Percentiles rank a stretch among this genome's conserved stretches.
Conservation (phyloP, 2,888 invertebrate genomes). For the Glaucopsyche alexis region DNA sequence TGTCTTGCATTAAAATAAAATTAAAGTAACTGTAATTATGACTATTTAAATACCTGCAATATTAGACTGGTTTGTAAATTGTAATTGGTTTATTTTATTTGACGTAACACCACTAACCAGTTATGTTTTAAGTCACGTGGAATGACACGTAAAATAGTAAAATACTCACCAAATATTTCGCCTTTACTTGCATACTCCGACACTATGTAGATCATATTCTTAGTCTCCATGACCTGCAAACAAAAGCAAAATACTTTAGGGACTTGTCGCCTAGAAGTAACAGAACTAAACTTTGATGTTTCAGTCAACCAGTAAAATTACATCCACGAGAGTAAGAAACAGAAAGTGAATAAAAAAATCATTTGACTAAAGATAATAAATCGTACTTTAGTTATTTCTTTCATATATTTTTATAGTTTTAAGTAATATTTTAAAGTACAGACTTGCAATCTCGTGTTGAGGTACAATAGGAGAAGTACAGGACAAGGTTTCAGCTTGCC, state of each 20-base stretch:
- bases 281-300: too few species aligned
- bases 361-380: too few species aligned
- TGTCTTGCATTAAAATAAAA: neutral
- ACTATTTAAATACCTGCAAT: neutral
- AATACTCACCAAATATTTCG: conserved; percentile 95
- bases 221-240: conserved; percentile 97
- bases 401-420: too few species aligned
- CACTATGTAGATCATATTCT: conserved; percentile 98
- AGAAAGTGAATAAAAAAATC: too few species aligned
- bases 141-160: neutral
- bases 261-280: neutral
- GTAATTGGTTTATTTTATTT: neutral
- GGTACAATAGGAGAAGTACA: too few species aligned
- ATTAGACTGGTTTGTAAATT: neutral
- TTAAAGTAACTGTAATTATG: neutral
- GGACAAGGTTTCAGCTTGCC: too few species aligned
- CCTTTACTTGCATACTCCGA: conserved; percentile 99
- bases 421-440: too few species aligned
- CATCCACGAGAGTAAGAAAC: too few species aligned
- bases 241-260: conserved; percentile 38
- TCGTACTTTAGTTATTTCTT: too few species aligned
- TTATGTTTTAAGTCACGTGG: too few species aligned
- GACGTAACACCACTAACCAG: neutral
- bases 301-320: too few species aligned
- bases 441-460: too few species aligned